Conservation (phyloP, 2,113 vertebrate species). For the Eulemur macaco region DNA sequence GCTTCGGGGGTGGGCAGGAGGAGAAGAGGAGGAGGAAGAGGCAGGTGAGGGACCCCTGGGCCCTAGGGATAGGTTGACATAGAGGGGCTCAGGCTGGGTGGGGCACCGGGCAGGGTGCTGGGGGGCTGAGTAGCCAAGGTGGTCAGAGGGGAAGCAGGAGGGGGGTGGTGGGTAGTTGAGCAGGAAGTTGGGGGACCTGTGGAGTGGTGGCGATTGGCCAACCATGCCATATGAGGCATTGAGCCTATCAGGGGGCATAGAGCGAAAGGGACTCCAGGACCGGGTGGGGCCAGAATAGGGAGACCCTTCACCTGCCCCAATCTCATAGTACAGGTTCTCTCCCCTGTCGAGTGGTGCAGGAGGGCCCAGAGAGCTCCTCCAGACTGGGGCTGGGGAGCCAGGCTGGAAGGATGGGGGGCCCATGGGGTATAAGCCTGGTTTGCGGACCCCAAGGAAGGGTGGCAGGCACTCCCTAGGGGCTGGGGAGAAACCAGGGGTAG, state of each 20-base stretch:
- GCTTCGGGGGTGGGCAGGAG: slow-evolving; percentile 79
- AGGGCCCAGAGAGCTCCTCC: slow-evolving; percentile 61
- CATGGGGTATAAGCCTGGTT: slow-evolving; percentile 62
- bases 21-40: slow-evolving; percentile 76
- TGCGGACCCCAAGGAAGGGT: slow-evolving; percentile 62
- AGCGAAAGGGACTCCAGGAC: slow-evolving; percentile 80
- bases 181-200: slow-evolving; percentile 72
- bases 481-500: slow-evolving; percentile 42
- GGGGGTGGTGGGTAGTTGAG: slow-evolving; percentile 61
- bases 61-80: slow-evolving; percentile 86
- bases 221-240: slow-evolving; percentile 79
- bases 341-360: slow-evolving; percentile 70
- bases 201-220: slow-evolving; percentile 72
- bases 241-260: slow-evolving; percentile 76
- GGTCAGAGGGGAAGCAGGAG: slow-evolving; percentile 78
- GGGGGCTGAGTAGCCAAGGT: slow-evolving; percentile 77
- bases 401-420: slow-evolving; percentile 74
- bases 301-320: slow-evolving; percentile 75
- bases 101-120: slow-evolving; percentile 60
- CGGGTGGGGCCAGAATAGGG: slow-evolving; percentile 77
- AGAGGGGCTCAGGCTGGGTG: slow-evolving; percentile 83
- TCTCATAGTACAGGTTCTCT: slow-evolving; percentile 89
- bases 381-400: slow-evolving; percentile 75
- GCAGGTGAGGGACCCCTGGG: slow-evolving; percentile 65
- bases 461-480: slow-evolving; percentile 59